Percentiles rank a stretch among this genome's conserved stretches.
These are phyloP conservation scores for Enteromius viviparus DNA, from an alignment of 2,797 vertebrate genomes.

Conservation along the genomic window DNA sequence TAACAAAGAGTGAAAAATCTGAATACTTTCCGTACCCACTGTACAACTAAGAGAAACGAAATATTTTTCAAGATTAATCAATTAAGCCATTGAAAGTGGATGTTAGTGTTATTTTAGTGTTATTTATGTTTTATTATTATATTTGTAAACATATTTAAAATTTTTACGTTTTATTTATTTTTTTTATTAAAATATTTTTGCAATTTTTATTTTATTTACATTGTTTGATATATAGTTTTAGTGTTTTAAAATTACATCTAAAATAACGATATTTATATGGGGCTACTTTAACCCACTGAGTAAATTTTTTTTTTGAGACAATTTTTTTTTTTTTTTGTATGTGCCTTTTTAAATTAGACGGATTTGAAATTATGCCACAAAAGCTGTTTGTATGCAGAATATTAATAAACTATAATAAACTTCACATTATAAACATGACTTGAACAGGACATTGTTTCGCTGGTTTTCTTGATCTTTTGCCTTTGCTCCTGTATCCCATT, in stretches of 20 bases:
- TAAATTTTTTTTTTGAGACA: too few relatives aligned
- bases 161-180: neutral
- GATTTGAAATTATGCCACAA: neutral
- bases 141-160: neutral
- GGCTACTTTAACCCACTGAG: neutral
- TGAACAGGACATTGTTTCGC: neutral
- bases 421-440: neutral
- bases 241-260: neutral
- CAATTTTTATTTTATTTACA: neutral
- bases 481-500: conserved; percentile 13
- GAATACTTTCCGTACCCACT: too few relatives aligned
- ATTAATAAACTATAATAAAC: neutral
- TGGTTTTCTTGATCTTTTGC: neutral
- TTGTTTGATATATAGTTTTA: neutral
- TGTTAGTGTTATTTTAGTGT: neutral
- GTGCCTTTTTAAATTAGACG: neutral
- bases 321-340: neutral
- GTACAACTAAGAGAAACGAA: neutral
- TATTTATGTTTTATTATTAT: neutral
- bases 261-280: neutral
- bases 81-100: neutral
- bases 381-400: neutral
- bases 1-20: too few relatives aligned
- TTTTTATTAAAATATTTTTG: neutral
- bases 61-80: neutral